Percentiles rank a stretch among this genome's conserved stretches.
Evolutionary conservation across 2,888 invertebrate genomes (phyloP).

Genomic region (Prosopocoilus inquinatus): DNA sequence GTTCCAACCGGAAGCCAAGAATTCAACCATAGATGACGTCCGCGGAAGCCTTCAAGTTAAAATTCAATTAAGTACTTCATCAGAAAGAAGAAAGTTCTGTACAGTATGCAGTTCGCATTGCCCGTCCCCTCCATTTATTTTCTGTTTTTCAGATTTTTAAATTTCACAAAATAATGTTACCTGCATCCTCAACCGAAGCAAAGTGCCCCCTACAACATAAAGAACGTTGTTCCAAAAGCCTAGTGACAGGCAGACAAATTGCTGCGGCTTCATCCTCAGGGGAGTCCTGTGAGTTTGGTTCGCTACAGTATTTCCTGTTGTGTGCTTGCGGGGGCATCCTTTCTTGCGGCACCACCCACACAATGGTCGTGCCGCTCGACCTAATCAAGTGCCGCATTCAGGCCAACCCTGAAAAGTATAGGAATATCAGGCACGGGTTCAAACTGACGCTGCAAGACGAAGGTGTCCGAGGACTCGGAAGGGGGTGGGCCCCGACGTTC

Average conservation of each 20-base stretch:
- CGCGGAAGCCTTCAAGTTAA: no score
- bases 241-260: slow-evolving; percentile 39
- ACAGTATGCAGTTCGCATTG: no score
- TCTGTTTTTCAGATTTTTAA: no score
- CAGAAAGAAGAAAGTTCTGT: no score
- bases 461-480: slow-evolving; percentile 78
- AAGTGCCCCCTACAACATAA: no score
- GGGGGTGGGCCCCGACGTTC: slow-evolving; percentile 97
- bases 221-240: not conserved
- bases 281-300: slow-evolving; percentile 79
- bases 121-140: no score
- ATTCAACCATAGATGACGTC: no score
- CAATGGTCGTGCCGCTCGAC: slow-evolving; percentile 92
- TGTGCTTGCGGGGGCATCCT: slow-evolving; percentile 85
- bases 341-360: slow-evolving; percentile 83
- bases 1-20: no score
- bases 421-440: slow-evolving; percentile 81
- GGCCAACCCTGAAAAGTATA: slow-evolving; percentile 92
- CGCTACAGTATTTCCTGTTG: slow-evolving; percentile 81
- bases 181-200: slow-evolving; percentile 8
- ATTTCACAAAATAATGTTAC: not conserved
- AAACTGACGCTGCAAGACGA: slow-evolving; percentile 82
- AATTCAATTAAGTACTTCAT: no score
- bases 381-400: slow-evolving; percentile 93
- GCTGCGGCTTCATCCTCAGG: slow-evolving; percentile 34